phyloP scores from a whole-genome alignment of 92 coral and sea anemone genomes.

The Nematostella vectensis region DNA sequence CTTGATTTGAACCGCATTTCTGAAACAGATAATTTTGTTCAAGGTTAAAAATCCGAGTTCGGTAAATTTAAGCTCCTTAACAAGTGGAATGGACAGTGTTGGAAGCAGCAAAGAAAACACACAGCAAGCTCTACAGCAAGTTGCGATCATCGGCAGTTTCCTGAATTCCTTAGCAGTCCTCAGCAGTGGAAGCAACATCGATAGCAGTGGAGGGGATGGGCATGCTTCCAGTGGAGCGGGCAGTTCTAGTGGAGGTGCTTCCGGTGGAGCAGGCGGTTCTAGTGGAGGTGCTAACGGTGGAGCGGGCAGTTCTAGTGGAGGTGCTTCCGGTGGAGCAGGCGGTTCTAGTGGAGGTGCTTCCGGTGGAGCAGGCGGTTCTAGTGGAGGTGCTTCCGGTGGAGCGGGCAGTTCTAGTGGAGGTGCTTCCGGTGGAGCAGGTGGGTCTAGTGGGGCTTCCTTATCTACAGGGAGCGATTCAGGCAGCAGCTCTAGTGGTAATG shows the following conservation, averaged over 20 bases:
- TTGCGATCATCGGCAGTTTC: conserved; percentile 11
- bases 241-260: not conserved
- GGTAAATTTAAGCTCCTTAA: conserved; percentile 10
- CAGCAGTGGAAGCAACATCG: not conserved
- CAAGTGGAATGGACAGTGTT: conserved; percentile 2
- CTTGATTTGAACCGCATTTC: too few relatives aligned
- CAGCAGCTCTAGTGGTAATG: not conserved
- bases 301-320: not conserved
- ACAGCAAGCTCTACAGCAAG: conserved; percentile 9
- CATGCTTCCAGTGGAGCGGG: not conserved
- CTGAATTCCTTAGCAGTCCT: conserved; percentile 13
- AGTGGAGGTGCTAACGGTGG: not conserved
- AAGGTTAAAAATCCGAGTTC: conserved; percentile 16
- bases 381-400: not conserved
- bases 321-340: not conserved
- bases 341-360: not conserved
- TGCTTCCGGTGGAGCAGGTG: not conserved
- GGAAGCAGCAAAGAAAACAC: not conserved
- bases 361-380: not conserved
- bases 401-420: not conserved
- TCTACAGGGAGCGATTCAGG: not conserved
- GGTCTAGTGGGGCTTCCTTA: not conserved
- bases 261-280: not conserved
- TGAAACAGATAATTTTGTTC: too few relatives aligned
- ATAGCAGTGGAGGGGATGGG: not conserved